Evolutionary conservation across 2,888 invertebrate species (phyloP).

Genomic region (Ophonus ardosiacus): DNA sequence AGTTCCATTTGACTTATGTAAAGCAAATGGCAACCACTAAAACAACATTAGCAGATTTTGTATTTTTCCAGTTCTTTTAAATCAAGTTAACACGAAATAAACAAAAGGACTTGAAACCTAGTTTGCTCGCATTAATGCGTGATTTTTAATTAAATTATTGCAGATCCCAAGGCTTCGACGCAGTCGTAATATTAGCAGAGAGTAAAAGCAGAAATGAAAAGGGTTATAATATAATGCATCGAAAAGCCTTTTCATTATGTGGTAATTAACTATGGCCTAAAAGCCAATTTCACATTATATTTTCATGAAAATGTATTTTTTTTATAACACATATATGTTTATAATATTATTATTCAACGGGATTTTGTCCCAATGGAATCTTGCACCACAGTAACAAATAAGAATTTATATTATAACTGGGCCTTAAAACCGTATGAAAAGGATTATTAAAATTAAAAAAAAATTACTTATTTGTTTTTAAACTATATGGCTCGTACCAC

Average conservation of each 20-base stretch:
- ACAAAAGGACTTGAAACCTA: not conserved
- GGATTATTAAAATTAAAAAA: no score
- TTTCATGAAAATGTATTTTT: not conserved
- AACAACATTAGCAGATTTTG: not conserved
- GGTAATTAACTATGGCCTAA: slow-evolving; percentile 21
- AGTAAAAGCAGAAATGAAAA: not conserved
- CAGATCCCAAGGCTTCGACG: slow-evolving; percentile 18
- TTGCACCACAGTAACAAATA: no score
- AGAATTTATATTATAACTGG: no score
- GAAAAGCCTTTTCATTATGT: slow-evolving; percentile 4
- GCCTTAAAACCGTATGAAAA: no score
- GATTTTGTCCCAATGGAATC: no score
- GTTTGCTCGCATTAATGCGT: slow-evolving; percentile 1
- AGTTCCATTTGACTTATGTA: not conserved
- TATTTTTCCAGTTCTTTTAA: not conserved
- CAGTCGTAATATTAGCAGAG: not conserved
- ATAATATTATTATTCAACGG: not conserved
- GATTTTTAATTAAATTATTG: slow-evolving; percentile 46
- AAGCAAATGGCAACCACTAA: not conserved
- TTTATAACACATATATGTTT: not conserved
- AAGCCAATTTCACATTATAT: not conserved
- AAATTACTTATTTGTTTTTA: no score
- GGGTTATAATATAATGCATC: not conserved
- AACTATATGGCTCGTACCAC: no score
- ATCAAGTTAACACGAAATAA: not conserved